Evolutionary conservation across 2,113 vertebrate genomes (phyloP).

Genomic region (Thamnophis sirtalis): DNA sequence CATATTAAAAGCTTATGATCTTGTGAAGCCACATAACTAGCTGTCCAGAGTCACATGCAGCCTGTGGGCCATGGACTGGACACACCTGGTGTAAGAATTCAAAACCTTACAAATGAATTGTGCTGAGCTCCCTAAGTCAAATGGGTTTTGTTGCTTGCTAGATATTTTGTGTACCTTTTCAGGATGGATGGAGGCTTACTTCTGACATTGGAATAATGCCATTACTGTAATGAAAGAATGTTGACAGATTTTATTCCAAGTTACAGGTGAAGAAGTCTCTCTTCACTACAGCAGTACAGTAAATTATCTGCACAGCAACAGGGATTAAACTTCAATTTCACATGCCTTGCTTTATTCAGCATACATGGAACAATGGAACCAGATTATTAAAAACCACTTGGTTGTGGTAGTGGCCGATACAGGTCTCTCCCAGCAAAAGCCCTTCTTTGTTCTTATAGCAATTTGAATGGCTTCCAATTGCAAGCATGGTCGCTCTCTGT

Average conservation of each 20-base stretch:
- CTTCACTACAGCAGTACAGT: neutral
- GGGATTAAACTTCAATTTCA: neutral
- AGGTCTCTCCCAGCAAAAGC: neutral
- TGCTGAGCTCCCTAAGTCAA: neutral
- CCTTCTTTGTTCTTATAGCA: neutral
- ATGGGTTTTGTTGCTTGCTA: neutral
- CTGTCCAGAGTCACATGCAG: neutral
- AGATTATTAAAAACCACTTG: neutral
- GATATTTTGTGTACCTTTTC: neutral
- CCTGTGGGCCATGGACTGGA: neutral
- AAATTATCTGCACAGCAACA: neutral
- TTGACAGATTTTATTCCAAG: neutral
- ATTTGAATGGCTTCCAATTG: neutral
- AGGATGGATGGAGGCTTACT: neutral
- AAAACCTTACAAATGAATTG: neutral
- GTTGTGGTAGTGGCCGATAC: neutral
- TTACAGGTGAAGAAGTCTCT: neutral
- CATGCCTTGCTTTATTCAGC: neutral
- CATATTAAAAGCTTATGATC: neutral
- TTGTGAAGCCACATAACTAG: neutral
- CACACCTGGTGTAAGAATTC: neutral
- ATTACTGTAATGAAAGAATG: neutral
- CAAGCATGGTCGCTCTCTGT: neutral
- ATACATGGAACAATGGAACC: neutral
- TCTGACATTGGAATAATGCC: neutral